Base-by-base conservation (phyloP, 2,113 vertebrate species). In the Agapornis roseicollis region DNA sequence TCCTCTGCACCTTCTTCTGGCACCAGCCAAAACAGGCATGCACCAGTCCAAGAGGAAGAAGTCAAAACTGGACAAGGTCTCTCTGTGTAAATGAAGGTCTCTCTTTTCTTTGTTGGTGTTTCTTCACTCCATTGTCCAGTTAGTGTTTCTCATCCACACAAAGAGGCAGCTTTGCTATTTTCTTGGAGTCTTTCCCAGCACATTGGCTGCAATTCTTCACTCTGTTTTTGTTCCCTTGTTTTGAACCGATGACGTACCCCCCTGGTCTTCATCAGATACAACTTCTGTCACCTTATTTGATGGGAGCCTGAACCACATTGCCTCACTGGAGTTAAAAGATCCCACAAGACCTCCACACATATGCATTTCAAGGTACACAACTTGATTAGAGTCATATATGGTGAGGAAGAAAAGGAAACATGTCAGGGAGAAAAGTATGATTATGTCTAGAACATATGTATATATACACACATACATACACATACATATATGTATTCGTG, bases 121-220 rank as follows among this genome's bases (percentile, higher is more conserved):
- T 65, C 71, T 88, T 65, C 52, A 39, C 35, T 92, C 72, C 77
- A 33, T 8, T 63, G 53, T 73, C 84, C 87, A 66, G 46, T 71
- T 91, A 84, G 46, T 8, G 1, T 9, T 0, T 73, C 80, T 41
- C 6, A 2, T 80, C 53, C 58, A 19, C 46, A 64, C 25, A 70
- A 17, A 80, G 49, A 86, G 25, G 46, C 83, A 71, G 68, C 37
- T 83, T 70, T 46, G 64, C 79, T 69, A 0, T 90, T 73, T 70
- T 50, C 83, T 68, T 96, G 90, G 92, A 92, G 55, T 8, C 41
- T n/a, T 84, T 94, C 90, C 85, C 85, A 74, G 52, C 49, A n/a
- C 11, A 4, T 11, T 90, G 88, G 80, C 94, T 85, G 72, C 68
- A 85, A 42, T 83, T 92, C 76, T 66, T 65, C 42, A 17, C 72